Percentiles rank a stretch among this genome's conserved stretches.
phyloP scores from a whole-genome alignment of 2,888 invertebrate species.

The Augiades crinisus region DNA sequence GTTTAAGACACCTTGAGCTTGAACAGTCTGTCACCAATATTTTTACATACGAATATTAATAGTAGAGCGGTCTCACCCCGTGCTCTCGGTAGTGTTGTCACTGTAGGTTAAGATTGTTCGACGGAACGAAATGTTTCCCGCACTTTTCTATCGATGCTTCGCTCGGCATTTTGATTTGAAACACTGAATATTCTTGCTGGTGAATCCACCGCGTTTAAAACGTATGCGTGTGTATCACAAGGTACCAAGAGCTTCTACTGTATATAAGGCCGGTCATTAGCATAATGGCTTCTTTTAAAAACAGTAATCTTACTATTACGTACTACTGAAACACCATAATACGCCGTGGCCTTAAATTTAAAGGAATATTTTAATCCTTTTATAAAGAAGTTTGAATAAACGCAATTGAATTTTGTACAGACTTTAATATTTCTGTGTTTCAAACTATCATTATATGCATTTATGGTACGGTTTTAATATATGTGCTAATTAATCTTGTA shows the following conservation, averaged over 20 bases:
- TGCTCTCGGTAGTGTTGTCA: conserved; percentile 57
- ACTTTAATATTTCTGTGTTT: conserved; percentile 52
- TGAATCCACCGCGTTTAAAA: conserved; percentile 15
- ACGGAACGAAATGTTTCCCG: conserved; percentile 18
- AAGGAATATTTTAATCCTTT: conserved; percentile 75
- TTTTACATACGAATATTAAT: conserved; percentile 66
- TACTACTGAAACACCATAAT: conserved; percentile 80
- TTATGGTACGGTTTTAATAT: conserved; percentile 53
- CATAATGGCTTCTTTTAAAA: conserved; percentile 56
- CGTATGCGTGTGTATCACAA: conserved; percentile 29
- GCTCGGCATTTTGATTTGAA: conserved; percentile 41
- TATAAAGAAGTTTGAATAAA: conserved; percentile 53
- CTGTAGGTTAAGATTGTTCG: conserved; percentile 48
- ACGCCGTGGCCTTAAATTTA: conserved; percentile 80
- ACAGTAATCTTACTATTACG: conserved; percentile 66
- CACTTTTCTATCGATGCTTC: conserved; percentile 38
- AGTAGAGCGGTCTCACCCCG: conserved; percentile 52
- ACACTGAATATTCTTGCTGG: conserved; percentile 26
- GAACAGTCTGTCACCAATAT: conserved; percentile 72
- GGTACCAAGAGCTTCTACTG: conserved; percentile 48
- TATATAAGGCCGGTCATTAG: conserved; percentile 68
- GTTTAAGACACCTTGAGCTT: conserved; percentile 77
- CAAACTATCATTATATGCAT: conserved; percentile 45
- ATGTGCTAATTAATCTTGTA: conserved; percentile 56
- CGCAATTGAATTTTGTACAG: conserved; percentile 62